These are phyloP conservation scores for Nebria brevicollis DNA, from an alignment of 2,888 invertebrate genomes.

Conservation along the genomic window DNA sequence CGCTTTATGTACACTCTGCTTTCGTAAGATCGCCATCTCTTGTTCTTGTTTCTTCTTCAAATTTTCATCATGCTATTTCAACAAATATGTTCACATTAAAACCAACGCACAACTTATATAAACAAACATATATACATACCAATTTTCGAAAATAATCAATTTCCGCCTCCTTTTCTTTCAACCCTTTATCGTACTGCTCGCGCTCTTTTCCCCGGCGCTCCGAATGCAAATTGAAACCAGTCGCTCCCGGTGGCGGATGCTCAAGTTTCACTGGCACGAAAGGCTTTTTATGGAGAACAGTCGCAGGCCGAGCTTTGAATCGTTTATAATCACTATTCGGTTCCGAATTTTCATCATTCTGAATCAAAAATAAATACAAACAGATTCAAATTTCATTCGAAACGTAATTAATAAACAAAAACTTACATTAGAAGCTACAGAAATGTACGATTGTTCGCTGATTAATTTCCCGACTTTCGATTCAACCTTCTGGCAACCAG, in stretches of 20 bases:
- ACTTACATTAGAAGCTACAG: conserved; percentile 12
- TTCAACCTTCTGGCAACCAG: conserved; percentile 25
- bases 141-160: conserved; percentile 60
- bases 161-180: conserved; percentile 68
- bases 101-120: no score
- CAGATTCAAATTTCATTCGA: not conserved
- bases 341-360: conserved; percentile 58
- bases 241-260: conserved; percentile 62
- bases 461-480: conserved; percentile 31
- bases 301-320: conserved; percentile 73
- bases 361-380: conserved; percentile 53
- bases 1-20: conserved; percentile 70
- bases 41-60: conserved; percentile 62
- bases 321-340: conserved; percentile 51
- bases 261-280: conserved; percentile 70
- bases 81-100: not conserved
- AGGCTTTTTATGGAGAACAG: conserved; percentile 72
- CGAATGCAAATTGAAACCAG: conserved; percentile 72
- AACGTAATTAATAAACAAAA: no score
- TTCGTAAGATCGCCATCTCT: conserved; percentile 66
- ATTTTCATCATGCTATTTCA: conserved; percentile 58
- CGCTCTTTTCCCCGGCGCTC: conserved; percentile 72
- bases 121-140: conserved; percentile 27
- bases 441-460: conserved; percentile 15
- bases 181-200: conserved; percentile 68